Evolutionary conservation across 2,888 invertebrate genomes (phyloP), one percentile per base, ranked within the genome.

Genomic region (Morpho deidamia): DNA sequence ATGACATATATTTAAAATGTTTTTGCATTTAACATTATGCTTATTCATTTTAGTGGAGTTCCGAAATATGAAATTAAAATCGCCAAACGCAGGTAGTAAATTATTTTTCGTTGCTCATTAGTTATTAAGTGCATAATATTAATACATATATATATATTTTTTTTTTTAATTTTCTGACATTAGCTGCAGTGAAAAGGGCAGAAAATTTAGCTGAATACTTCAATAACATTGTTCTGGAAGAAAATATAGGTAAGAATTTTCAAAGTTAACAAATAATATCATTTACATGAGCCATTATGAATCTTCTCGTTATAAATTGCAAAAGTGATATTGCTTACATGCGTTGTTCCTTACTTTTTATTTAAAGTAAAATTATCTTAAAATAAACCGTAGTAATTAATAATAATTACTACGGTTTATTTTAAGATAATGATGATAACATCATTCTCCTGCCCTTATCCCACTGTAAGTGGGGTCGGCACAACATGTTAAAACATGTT

Each of bases 181-280:
- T 53, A 55, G 60, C 53, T 47, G 44, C 52, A 65, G 65, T 55
- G 8, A 60, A 63, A 23, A 63, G 59, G 44, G 51, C 74, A 42
- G 76, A 82, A 65, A 67, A 69, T 39, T 59, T 83, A 4, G 58
- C 68, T 2, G 70, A 81, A 59, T 79, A 79, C 56, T 83, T 83
- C 50, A 71, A 75, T 37, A 72, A 68, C 8, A 66, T 79, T 41
- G 59, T 78, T 40, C 56, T 63, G 34, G 34, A 38, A 8, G 56
- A 63, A 37, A 35, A 51, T 11, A 23, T 51, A 34, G 45, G 58
- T 59, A 58, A 32, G 48, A 48, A 0, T 32, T 34, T 52, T 40
- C 39, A 8, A 47, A 35, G 32, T 45, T 39, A 23, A 23, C 23
- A 23, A 23, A 5, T 23, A 23, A 23, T 3, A 23, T 2, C 23